Percentiles rank a stretch among this genome's conserved stretches.
Conservation (phyloP, 2,113 vertebrate species). For the Recurvirostra avosetta region DNA sequence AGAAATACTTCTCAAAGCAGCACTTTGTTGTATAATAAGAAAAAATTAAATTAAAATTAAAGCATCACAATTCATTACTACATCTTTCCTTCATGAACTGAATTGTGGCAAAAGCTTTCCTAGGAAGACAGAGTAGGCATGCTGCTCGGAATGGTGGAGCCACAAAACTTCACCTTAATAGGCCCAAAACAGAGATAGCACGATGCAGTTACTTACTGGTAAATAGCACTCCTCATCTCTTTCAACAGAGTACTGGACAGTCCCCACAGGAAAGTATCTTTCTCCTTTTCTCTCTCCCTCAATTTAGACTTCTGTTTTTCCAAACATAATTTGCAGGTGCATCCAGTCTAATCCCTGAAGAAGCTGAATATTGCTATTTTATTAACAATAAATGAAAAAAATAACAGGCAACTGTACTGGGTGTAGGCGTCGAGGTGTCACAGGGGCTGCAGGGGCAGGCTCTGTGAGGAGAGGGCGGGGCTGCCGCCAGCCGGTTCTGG, state of each 20-base stretch:
- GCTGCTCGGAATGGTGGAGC: neutral
- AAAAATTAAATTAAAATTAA: neutral
- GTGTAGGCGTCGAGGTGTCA: fast-evolving
- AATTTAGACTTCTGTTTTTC: neutral
- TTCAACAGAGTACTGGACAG: neutral
- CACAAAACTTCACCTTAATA: neutral
- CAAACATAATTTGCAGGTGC: neutral
- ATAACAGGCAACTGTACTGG: fast-evolving
- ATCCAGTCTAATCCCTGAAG: neutral
- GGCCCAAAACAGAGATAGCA: neutral
- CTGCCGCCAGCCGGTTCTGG: fast-evolving
- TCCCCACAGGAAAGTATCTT: neutral
- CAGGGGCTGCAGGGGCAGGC: neutral
- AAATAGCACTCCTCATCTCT: too few relatives aligned
- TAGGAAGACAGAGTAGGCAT: neutral
- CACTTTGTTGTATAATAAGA: neutral
- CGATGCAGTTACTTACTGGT: neutral
- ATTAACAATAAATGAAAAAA: neutral
- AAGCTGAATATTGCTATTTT: neutral
- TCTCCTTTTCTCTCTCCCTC: neutral
- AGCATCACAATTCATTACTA: neutral
- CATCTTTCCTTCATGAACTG: neutral
- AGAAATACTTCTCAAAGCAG: neutral
- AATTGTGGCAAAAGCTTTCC: neutral
- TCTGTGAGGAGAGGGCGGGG: neutral